Conservation (phyloP, 2,888 invertebrate genomes). For the Tanytarsus gracilentus region DNA sequence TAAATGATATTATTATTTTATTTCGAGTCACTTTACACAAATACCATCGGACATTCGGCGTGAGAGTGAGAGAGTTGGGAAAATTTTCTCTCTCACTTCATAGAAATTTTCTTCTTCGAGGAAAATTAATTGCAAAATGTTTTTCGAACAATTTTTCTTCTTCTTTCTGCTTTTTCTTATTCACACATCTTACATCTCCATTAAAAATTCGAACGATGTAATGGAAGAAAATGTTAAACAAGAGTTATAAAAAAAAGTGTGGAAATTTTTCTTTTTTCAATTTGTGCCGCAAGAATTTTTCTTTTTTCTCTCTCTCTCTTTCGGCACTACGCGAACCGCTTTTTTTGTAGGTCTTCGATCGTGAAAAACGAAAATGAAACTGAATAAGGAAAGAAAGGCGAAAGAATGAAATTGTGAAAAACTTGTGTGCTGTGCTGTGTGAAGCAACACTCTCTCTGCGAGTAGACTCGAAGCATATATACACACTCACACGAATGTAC, state of each 20-base stretch:
- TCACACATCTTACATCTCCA: background rate
- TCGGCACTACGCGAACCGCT: conserved; percentile 1
- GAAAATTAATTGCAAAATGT: conserved; percentile 13
- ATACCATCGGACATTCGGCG: conserved; percentile 9
- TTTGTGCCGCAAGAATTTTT: background rate
- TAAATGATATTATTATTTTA: too few species aligned
- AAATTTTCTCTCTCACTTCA: background rate
- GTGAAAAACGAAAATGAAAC: conserved; percentile 27
- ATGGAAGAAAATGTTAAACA: background rate
- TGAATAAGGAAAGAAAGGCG: conserved; percentile 24
- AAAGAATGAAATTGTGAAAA: conserved; percentile 8
- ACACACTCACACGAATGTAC: too few species aligned
- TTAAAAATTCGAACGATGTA: background rate
- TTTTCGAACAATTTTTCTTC: background rate
- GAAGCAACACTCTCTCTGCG: too few species aligned
- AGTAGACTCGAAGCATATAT: too few species aligned
- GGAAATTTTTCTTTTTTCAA: background rate
- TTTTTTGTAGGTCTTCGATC: conserved; percentile 25
- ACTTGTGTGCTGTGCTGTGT: too few species aligned
- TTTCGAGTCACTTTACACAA: too few species aligned
- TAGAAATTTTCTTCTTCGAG: background rate
- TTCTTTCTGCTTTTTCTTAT: conserved; percentile 12
- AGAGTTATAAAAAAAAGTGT: too few species aligned
- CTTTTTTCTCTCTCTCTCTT: background rate
- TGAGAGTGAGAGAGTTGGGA: background rate